Conservation (phyloP, 1,140 invertebrate genomes). For the Cyclargus thomasi region DNA sequence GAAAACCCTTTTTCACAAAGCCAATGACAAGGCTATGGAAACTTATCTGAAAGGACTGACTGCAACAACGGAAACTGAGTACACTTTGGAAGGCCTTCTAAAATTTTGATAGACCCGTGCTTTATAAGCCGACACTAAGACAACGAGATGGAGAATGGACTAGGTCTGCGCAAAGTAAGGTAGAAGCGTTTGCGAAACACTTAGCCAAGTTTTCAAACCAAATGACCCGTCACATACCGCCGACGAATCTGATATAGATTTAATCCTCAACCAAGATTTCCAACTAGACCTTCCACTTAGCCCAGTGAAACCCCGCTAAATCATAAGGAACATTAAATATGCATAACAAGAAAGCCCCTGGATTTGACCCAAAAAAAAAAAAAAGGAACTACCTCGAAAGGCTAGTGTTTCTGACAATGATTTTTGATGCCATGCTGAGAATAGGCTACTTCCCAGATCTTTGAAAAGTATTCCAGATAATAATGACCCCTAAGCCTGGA, state of each 20-base stretch:
- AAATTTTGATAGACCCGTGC: too few relatives aligned
- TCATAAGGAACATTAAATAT: neutral
- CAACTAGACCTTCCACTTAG: neutral
- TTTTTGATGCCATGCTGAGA: neutral
- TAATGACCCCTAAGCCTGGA: conserved; percentile 20
- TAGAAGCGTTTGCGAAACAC: neutral
- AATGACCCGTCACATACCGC: neutral
- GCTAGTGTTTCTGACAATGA: neutral
- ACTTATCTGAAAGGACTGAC: too few relatives aligned
- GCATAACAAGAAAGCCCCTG: neutral
- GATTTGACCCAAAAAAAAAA: conserved; percentile 14
- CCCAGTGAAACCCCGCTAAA: neutral
- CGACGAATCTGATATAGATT: conserved; percentile 8
- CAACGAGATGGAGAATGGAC: neutral
- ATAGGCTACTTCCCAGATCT: conserved; percentile 10
- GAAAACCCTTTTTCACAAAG: too few relatives aligned
- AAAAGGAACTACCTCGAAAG: conserved; percentile 4
- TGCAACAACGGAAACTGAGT: too few relatives aligned
- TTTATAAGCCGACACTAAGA: too few relatives aligned
- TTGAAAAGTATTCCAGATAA: conserved; percentile 3
- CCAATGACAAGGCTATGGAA: too few relatives aligned
- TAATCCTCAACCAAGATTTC: neutral
- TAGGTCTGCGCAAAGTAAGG: neutral
- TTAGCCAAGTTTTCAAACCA: conserved; percentile 11
- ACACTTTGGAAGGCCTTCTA: too few relatives aligned